Evolutionary conservation across 2,888 invertebrate genomes (phyloP).

Genomic region (Eristalis tenax): DNA sequence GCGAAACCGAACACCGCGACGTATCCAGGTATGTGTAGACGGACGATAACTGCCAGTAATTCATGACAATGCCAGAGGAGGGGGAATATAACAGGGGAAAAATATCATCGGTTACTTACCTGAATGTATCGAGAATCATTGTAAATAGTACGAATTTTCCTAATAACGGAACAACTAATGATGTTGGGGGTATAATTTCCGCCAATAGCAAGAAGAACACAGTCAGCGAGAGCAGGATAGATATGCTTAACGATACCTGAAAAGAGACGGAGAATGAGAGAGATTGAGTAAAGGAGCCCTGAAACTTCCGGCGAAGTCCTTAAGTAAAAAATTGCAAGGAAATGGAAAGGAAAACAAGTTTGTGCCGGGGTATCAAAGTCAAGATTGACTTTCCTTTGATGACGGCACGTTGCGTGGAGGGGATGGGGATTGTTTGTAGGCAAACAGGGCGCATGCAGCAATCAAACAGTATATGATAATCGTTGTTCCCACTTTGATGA

Average conservation of each 20-base stretch:
- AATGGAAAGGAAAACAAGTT: not conserved
- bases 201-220: slow-evolving; percentile 97
- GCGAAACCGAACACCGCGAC: too few species aligned
- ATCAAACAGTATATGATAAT: not conserved
- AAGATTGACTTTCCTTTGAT: not conserved
- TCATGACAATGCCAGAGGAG: not conserved
- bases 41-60: not conserved
- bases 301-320: not conserved
- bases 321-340: not conserved
- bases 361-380: not conserved
- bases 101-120: slow-evolving; percentile 83
- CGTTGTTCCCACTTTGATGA: slow-evolving; percentile 18
- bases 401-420: not conserved
- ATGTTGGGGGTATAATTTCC: slow-evolving; percentile 94
- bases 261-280: slow-evolving; percentile 78
- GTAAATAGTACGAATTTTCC: slow-evolving; percentile 98
- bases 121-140: slow-evolving; percentile 97
- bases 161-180: slow-evolving; percentile 94
- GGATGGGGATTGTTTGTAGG: not conserved
- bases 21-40: too few species aligned
- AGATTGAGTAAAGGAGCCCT: slow-evolving; percentile 46
- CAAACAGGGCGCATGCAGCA: not conserved
- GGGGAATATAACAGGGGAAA: not conserved
- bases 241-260: slow-evolving; percentile 96
- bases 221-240: slow-evolving; percentile 95